Evolutionary conservation across 1,140 invertebrate genomes (phyloP).

Genomic region (Micrasema longulum): DNA sequence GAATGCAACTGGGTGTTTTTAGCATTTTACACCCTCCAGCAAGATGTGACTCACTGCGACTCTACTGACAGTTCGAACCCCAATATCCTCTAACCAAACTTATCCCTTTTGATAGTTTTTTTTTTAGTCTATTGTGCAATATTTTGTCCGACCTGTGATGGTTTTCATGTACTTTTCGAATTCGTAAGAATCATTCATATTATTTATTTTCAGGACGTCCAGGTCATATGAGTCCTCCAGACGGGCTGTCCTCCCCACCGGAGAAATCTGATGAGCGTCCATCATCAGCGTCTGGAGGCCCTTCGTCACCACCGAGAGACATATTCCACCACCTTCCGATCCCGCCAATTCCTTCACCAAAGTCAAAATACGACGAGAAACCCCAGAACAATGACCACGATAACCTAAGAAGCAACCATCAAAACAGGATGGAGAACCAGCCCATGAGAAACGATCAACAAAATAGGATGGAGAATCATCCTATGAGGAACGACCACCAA

Average conservation of each 20-base stretch:
- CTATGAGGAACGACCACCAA: not conserved
- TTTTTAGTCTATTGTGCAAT: no score
- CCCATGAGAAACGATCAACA: constrained; percentile 23
- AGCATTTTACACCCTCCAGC: no score
- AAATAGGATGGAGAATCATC: constrained; percentile 21
- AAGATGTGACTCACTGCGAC: no score
- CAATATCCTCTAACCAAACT: no score
- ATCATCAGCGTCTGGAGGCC: not conserved
- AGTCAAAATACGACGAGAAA: constrained; percentile 45
- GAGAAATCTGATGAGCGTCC: constrained; percentile 46
- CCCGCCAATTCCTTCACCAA: constrained; percentile 9
- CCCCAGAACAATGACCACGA: no score
- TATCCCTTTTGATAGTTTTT: no score
- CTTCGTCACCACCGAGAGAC: constrained; percentile 37
- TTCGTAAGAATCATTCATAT: no score
- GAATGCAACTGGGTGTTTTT: no score
- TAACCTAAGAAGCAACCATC: constrained; percentile 9
- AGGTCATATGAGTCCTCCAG: constrained; percentile 47
- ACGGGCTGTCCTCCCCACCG: constrained; percentile 30
- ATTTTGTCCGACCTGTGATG: no score
- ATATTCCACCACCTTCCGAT: constrained; percentile 15
- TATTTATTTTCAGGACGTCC: constrained; percentile 42
- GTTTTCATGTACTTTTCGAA: no score
- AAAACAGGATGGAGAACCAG: no score
- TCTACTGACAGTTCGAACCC: no score